Percentiles rank a stretch among this genome's conserved stretches.
Conservation (phyloP, 2,113 vertebrate species). For the Hepsetus odoe region DNA sequence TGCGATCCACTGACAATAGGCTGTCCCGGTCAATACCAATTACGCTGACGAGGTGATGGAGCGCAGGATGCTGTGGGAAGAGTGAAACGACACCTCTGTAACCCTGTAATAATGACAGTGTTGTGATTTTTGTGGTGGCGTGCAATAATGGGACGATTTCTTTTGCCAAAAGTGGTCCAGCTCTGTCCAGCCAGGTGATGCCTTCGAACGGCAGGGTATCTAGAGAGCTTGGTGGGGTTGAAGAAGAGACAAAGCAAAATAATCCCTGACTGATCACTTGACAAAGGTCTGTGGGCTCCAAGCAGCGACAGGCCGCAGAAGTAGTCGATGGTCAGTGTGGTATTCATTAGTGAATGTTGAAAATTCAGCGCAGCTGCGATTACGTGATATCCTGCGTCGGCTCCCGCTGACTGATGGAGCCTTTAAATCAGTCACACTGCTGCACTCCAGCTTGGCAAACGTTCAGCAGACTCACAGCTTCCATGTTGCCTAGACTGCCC, state of each 20-base stretch:
- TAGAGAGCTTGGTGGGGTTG: too few species aligned
- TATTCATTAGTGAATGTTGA: conserved; percentile 37
- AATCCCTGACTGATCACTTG: neutral
- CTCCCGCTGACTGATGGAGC: conserved; percentile 10
- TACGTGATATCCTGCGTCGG: conserved; percentile 34
- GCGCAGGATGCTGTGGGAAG: neutral
- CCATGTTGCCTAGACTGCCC: neutral
- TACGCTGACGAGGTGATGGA: conserved; percentile 13
- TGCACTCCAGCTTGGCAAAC: conserved; percentile 26
- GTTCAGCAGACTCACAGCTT: conserved; percentile 18
- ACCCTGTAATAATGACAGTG: neutral
- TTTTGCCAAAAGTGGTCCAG: too few species aligned
- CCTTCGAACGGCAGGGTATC: too few species aligned
- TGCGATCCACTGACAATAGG: conserved; percentile 3
- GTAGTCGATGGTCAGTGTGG: conserved; percentile 29
- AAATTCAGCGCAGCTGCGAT: conserved; percentile 30
- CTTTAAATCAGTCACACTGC: conserved; percentile 37
- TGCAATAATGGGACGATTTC: too few species aligned
- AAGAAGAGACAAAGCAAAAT: neutral
- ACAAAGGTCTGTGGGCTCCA: neutral
- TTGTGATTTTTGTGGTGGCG: too few species aligned
- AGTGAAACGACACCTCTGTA: neutral
- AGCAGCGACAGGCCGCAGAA: conserved; percentile 1
- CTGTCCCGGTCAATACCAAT: conserved; percentile 40
- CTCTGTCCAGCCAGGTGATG: neutral